These are phyloP conservation scores for Petrosia ficiformis DNA, from an alignment of 37 sponge, comb jelly and placozoan species.

Conservation along the genomic window DNA sequence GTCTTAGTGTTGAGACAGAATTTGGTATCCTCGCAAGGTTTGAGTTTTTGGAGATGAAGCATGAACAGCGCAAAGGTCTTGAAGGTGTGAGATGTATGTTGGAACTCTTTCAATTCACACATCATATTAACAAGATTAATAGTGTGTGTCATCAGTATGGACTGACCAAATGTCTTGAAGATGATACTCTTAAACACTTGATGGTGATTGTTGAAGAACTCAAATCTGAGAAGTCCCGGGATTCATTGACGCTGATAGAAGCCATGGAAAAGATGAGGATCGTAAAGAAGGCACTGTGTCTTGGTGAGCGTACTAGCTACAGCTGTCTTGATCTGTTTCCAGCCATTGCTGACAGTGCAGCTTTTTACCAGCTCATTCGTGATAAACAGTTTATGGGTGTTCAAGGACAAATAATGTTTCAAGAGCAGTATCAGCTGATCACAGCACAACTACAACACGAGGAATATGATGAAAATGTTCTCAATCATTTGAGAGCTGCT, in stretches of 20 bases:
- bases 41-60: constrained; percentile 10
- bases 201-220: neutral
- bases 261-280: constrained; percentile 10
- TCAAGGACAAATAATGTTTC: constrained; percentile 28
- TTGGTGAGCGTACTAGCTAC: neutral
- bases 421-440: constrained; percentile 51
- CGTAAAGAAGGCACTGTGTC: neutral
- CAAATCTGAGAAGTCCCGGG: constrained; percentile 1
- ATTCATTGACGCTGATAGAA: constrained; percentile 18
- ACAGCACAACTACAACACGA: constrained; percentile 77
- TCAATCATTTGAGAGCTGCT: constrained; percentile 58
- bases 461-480: constrained; percentile 71
- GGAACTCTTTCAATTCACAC: constrained; percentile 7
- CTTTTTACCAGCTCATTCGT: constrained; percentile 42
- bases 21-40: constrained; percentile 23
- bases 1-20: constrained; percentile 1
- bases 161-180: too few relatives aligned
- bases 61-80: constrained; percentile 2
- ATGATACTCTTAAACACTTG: constrained; percentile 17
- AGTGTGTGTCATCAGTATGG: too few relatives aligned
- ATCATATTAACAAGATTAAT: too few relatives aligned
- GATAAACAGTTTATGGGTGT: constrained; percentile 65
- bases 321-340: too few relatives aligned
- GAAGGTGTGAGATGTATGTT: too few relatives aligned
- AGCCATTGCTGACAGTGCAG: constrained; percentile 43